Base-by-base conservation (phyloP, 2,113 vertebrate genomes). In the Pterophyllum scalare region DNA sequence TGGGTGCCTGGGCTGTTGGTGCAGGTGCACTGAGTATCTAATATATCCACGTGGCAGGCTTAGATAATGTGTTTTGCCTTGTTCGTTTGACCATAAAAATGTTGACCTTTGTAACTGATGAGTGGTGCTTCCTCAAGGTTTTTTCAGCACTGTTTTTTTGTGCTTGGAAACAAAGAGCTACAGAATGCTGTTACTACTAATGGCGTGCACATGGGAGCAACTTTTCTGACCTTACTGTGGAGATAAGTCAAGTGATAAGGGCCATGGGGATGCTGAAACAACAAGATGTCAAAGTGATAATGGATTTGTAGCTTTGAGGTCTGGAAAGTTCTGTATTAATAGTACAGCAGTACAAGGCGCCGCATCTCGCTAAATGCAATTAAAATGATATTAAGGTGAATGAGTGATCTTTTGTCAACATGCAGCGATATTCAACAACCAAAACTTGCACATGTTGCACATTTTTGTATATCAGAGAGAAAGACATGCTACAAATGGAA, bases 21-120 rank as follows among this genome's bases (percentile, higher is more conserved):
- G 81, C 80, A 86, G 84, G 82, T 91, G 87, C 62, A 38, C 52
- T 7, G 78, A 81, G 70, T 31, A 60, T 70, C 24, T 84, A 74
- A 40, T 75, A 35, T 31, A 59, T 75, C 19, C 65, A 60, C 75
- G 57, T 72, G 85, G 15, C 75, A 33, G 26, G 22, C 72, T 81
- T 62, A 64, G 46, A 78, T 58, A 52, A 79, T 75, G 82, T 79
- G 82, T 82, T 77, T 77, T 52, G 43, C 65, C 43, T 72, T 72
- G 82, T 80, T 81, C 74, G 3, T 81, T 87, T 88, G 87, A 83
- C 86, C 78, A 82, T 28, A 76, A 81, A 87, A 77, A 52, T 3
- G 61, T 72, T 86, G 86, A 90, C 78, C 83, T 83, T 64, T 81
- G 40, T 14, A 85, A 85, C 83, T 82, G 81, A 90, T 88, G 89